phyloP scores from a whole-genome alignment of 2,888 invertebrate genomes.

The Clusia tigrina region DNA sequence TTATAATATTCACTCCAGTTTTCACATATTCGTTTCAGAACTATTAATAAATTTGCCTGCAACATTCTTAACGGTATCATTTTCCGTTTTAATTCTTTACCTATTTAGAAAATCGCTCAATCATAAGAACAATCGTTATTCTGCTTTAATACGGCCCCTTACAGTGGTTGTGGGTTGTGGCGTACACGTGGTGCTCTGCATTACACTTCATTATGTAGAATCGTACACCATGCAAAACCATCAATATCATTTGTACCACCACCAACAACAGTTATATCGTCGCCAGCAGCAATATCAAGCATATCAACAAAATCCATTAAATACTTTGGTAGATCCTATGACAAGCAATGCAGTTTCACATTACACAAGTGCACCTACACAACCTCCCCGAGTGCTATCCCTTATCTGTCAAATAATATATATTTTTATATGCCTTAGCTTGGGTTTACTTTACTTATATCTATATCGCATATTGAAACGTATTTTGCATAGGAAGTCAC shows the following conservation, averaged over 20 bases:
- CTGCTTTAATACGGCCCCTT: conserved; percentile 78
- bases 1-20: conserved; percentile 84
- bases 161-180: conserved; percentile 81
- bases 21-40: conserved; percentile 81
- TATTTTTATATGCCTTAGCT: conserved; percentile 81
- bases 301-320: conserved; percentile 32
- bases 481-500: conserved; percentile 77
- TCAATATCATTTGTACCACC: conserved; percentile 52
- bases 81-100: conserved; percentile 86
- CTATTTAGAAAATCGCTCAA: conserved; percentile 81
- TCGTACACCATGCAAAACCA: conserved; percentile 64
- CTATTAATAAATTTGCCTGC: conserved; percentile 85
- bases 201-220: conserved; percentile 82
- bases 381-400: conserved; percentile 70
- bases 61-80: conserved; percentile 88
- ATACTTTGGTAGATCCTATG: conserved; percentile 50
- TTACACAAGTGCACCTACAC: conserved; percentile 31
- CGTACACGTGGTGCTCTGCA: conserved; percentile 80
- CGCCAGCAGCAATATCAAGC: conserved; percentile 40
- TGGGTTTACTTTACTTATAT: conserved; percentile 86
- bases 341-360: conserved; percentile 30
- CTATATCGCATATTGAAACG: conserved; percentile 81
- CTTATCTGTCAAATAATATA: conserved; percentile 86
- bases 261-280: conserved; percentile 53
- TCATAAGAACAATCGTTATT: conserved; percentile 75